Evolutionary conservation across 1,140 invertebrate species (phyloP), one percentile per base, ranked within the genome.

Genomic region (Acromyrmex heyeri): DNA sequence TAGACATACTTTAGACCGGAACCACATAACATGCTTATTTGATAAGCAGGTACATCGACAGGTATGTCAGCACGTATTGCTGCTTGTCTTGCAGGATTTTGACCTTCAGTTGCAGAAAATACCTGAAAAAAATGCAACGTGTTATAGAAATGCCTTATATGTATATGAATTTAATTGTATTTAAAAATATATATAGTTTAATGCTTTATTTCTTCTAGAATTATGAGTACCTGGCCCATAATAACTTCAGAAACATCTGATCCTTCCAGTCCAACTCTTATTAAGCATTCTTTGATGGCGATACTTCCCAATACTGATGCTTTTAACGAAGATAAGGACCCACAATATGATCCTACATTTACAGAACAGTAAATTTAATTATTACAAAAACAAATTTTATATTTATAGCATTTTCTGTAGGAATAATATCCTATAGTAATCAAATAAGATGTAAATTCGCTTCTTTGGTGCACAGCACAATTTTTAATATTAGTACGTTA

Each of bases 21-120:
- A 48, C 98, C 98, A 95, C 98, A 99, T 3, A 99, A 94, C 97
- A 98, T 97, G 92, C 98, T 98, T 10, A 99, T 93, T n/a, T 96
- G 94, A 93, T 96, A 97, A 50, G 98, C 97, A 67, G 98, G 97
- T 44, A 97, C 96, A 75, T 95, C 91, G 85, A 96, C 94, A 48
- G 98, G 97, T 89, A 99, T 93, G n/a, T 97, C 98, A 72, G 97
- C 97, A 90, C 96, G 96, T 3, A 98, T 94, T 16, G 97, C 95
- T 61, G 98, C 97, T 94, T 98, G 98, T 87, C 98, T 95, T 0
- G 97, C 97, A 79, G 98, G 97, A 95, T 99, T 99, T 95, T 98
- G 98, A 34, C 98, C 98, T 95, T 98, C 96, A 8, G 96, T 97
- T 59, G 97, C 96, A 57, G 96, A 96, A 57, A 98, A 92, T 38